Evolutionary conservation across 1,140 invertebrate species (phyloP).

Genomic region (Eulimnadia texana): DNA sequence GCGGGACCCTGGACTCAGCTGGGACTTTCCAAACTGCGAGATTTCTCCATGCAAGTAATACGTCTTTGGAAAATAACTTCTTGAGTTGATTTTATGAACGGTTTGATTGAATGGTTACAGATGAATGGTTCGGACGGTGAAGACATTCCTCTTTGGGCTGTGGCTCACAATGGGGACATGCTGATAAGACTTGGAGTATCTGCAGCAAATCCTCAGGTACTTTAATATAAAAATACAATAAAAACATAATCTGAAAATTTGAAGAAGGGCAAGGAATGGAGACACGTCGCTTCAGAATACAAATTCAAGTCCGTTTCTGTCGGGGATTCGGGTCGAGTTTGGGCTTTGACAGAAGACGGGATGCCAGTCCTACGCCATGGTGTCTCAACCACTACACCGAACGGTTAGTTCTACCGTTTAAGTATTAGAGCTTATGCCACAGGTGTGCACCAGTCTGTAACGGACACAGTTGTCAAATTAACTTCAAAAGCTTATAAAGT

Average conservation of each 20-base stretch:
- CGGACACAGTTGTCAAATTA: no score
- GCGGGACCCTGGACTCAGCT: slow-evolving; percentile 74
- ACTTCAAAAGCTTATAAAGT: no score
- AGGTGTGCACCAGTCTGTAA: no score
- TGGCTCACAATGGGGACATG: slow-evolving; percentile 65
- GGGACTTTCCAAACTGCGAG: slow-evolving; percentile 64
- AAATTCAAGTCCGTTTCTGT: slow-evolving; percentile 21
- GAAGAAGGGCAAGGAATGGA: slow-evolving; percentile 24
- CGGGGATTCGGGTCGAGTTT: slow-evolving; percentile 23
- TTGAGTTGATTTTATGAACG: not conserved
- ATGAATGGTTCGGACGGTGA: not conserved
- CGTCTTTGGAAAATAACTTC: slow-evolving; percentile 18
- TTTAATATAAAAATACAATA: slow-evolving; percentile 8
- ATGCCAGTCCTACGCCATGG: slow-evolving; percentile 28
- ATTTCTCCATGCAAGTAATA: slow-evolving; percentile 59
- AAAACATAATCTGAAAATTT: not conserved
- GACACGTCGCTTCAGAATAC: slow-evolving; percentile 23
- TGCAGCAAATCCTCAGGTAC: slow-evolving; percentile 44
- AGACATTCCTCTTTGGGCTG: slow-evolving; percentile 53
- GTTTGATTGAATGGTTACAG: slow-evolving; percentile 13
- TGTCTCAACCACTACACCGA: slow-evolving; percentile 21
- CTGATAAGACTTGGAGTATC: slow-evolving; percentile 61
- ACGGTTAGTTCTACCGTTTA: slow-evolving; percentile 21
- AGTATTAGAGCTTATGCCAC: no score
- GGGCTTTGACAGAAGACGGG: slow-evolving; percentile 30